Evolutionary conservation across 1,140 invertebrate species (phyloP).

Genomic region (Drosophila micromelanica): DNA sequence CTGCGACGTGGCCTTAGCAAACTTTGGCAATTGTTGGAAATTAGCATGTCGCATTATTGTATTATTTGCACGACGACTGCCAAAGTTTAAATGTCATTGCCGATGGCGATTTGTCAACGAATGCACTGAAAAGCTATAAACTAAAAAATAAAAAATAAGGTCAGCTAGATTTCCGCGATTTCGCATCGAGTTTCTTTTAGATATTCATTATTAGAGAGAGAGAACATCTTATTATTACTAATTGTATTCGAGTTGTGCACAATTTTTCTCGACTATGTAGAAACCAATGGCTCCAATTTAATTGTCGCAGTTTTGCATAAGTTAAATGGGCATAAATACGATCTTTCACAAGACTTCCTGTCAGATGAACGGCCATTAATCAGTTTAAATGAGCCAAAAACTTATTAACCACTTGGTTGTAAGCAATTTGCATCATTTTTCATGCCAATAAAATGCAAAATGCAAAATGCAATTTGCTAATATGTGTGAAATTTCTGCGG

Average conservation of each 20-base stretch:
- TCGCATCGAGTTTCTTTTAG: not conserved
- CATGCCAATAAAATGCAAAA: constrained; percentile 61
- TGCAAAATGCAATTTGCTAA: constrained; percentile 59
- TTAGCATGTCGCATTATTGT: constrained; percentile 63
- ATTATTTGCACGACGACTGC: constrained; percentile 50
- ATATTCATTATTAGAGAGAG: not conserved
- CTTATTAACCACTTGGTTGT: constrained; percentile 44
- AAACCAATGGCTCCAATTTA: not conserved
- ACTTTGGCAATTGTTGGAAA: constrained; percentile 52
- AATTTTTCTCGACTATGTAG: constrained; percentile 1
- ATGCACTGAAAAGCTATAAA: not conserved
- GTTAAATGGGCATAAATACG: constrained; percentile 5
- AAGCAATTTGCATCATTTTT: constrained; percentile 62
- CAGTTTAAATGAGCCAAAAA: constrained; percentile 64
- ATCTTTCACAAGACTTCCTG: constrained; percentile 43
- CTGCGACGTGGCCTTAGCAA: constrained; percentile 73
- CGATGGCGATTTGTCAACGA: constrained; percentile 47
- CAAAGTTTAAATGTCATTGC: constrained; percentile 59
- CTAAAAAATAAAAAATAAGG: not conserved
- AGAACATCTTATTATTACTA: too few species aligned
- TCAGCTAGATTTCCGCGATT: constrained; percentile 16
- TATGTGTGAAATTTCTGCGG: constrained; percentile 55
- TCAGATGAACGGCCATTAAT: constrained; percentile 13
- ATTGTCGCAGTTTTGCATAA: constrained; percentile 13
- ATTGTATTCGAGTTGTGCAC: not conserved